Base-by-base conservation (phyloP, 2,113 vertebrate genomes). In the Catagonus wagneri region DNA sequence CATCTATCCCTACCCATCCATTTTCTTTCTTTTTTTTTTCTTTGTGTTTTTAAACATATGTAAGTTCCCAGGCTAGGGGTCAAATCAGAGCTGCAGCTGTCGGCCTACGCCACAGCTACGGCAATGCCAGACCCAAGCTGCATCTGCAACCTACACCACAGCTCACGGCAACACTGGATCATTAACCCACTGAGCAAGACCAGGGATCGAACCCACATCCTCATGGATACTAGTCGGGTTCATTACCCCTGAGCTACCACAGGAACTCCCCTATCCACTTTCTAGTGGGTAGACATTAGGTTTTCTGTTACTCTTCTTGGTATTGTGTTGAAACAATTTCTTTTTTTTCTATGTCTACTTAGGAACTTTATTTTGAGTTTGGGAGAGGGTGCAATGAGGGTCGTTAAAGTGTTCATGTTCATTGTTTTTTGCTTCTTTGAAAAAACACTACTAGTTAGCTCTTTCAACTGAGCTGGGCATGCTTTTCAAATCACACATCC, bases 391-490 rank as follows among this genome's bases (percentile, higher is more conserved):
- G 7, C 10, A 11, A 0, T 44, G 39, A 81, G 22, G 56, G 14
- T 39, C 74, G 96, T 95, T 68, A 32, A 79, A 89, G 58, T 89
- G 29, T 65, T 63, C 68, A 52, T 76, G 29, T 87, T 95, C 54
- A 54, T 83, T 68, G 29, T 81, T 56, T 69, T 83, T 92, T 81
- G 10, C n/a, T 92, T 84, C 54, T 36, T 65, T 75, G 78, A 22
- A 54, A 84, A 56, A 60, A 50, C 39, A 89, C 61, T 81, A 79
- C 23, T 63, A 52, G 27, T 76, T 90, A 39, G 52, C 34, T 72
- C 9, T 84, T 65, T 75, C 39, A 83, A 23, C 81, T 19, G 10
- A 61, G 13, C 15, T 44, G 36, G 69, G 85, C 36, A 39, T 86
- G 81, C 56, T 88, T 83, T 90, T 63, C 39, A 90, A 74, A 65